Evolutionary conservation across 2,797 vertebrate species (phyloP), one percentile per base, ranked within the genome.

Genomic region (Amblyopsis hoosieri): DNA sequence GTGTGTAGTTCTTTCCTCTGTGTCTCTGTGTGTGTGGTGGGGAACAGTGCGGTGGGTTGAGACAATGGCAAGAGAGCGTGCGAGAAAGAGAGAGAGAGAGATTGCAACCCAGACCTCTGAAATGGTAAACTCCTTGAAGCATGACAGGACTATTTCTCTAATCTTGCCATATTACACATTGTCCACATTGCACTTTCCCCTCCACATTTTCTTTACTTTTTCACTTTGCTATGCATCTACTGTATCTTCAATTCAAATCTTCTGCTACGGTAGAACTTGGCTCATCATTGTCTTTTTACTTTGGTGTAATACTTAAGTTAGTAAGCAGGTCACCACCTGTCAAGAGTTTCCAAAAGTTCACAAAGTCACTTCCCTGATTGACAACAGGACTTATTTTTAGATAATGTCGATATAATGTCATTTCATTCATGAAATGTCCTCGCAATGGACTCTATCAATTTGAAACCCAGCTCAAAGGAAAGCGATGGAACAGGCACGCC

Each of bases 61-160:
- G 8, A 14, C 5, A 42, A 48, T 9, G 3, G 13, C 7, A 1
- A 19, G 15, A 52, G 50, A 17, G 15, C 7, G 55, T 0, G 55
- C 0, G 12, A 54, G 53, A 57, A 45, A 62, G 52, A 66, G 54
- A 67, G 54, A 13, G n/a, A 52, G 37, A 60, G 54, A 19, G 51
- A 64, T 37, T 65, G 51, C 50, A 64, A 71, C 66, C 71, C 74
- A 69, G 74, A 63, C 65, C 23, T 23, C 62, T 48, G 23, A 72
- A 76, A 71, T 60, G 45, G 64, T 60, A 58, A 59, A 65, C 15
- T 75, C 67, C 56, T 12, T 62, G 51, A 15, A 60, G 59, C 46
- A 53, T 70, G 50, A 64, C 46, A 47, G 55, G 71, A 54, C 37
- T 60, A n/a, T 47, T 29, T 62, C 56, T 60, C 15, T 47, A 65